Conservation (phyloP, 1,140 invertebrate genomes). For the Cydia amplana region DNA sequence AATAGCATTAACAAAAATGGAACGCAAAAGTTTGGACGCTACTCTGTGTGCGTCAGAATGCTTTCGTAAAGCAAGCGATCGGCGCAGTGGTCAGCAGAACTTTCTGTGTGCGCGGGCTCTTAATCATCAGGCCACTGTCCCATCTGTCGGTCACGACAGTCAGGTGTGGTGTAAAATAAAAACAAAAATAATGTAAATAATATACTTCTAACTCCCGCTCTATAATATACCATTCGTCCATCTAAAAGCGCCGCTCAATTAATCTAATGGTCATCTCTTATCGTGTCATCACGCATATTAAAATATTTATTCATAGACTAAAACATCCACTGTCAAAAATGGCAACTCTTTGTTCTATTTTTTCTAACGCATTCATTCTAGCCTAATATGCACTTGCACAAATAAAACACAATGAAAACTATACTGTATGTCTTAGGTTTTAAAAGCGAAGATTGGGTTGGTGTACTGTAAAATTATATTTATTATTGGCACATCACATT, state of each 20-base stretch:
- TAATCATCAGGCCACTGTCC: no score
- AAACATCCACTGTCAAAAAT: slow-evolving; percentile 9
- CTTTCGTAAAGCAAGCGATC: no score
- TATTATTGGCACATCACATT: slow-evolving; percentile 12
- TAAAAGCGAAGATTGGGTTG: background rate
- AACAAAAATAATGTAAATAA: no score
- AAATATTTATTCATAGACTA: slow-evolving; percentile 12
- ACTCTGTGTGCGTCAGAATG: no score
- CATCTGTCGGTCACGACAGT: no score
- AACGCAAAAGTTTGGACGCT: no score
- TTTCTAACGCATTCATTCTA: slow-evolving; percentile 22
- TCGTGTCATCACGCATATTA: slow-evolving; percentile 36
- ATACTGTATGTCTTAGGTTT: background rate
- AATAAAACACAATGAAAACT: background rate
- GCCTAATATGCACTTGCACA: background rate
- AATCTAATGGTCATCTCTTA: slow-evolving; percentile 36
- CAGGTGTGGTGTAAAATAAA: no score
- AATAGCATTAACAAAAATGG: no score
- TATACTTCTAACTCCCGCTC: background rate
- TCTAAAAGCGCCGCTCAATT: slow-evolving; percentile 21
- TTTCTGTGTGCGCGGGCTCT: no score
- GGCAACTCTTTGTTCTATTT: slow-evolving; percentile 29
- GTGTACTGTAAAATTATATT: background rate
- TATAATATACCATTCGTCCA: slow-evolving; percentile 2
- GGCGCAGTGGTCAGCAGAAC: no score